Evolutionary conservation across 2,113 vertebrate species (phyloP), one percentile per base, ranked within the genome.

Genomic region (Cathartes aura): DNA sequence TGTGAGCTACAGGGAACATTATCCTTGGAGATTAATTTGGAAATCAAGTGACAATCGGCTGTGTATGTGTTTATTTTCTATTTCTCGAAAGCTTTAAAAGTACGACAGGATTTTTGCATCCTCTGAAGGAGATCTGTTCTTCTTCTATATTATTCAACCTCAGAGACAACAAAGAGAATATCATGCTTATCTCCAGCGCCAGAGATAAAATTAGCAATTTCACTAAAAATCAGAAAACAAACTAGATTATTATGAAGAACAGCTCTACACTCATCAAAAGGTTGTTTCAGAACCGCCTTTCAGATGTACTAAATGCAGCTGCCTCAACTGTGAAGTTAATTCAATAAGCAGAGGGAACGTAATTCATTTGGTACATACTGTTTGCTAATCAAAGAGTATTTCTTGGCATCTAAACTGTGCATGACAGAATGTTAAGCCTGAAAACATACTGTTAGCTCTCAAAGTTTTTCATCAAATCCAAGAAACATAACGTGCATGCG

Each of bases 151-250:
- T 96, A 97, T 87, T 96, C 92, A 92, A 30, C n/a, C 59, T 91
- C 67, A 82, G 75, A 93, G 82, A 81, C 63, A 97, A 95, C 58
- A 81, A 85, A 82, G 76, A 80, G 70, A 85, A 30, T 70, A 97
- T 71, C 80, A 74, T 50, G 29, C 45, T 82, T 55, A 19, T 80
- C 71, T 88, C 73, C 67, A 76, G 23, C 76, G 62, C 87, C 88
- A 94, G 70, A 87, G 89, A 91, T 81, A 95, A 97, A 97, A 95
- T 92, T 75, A 86, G 93, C 47, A 81, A 76, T 96, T 96, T 85
- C 89, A 89, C 36, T 63, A 47, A 27, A 96, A 96, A 97, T 92
- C 56, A 94, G 92, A 97, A 93, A 95, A 89, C 26, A 63, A 91
- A 59, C 72, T 34, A 78, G 68, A 95, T 91, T 78, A 83, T 53